A percentile compares a stretch with the other conserved stretches of the same genome.
Conservation (phyloP, 2,888 invertebrate genomes). For the Nineta flava region DNA sequence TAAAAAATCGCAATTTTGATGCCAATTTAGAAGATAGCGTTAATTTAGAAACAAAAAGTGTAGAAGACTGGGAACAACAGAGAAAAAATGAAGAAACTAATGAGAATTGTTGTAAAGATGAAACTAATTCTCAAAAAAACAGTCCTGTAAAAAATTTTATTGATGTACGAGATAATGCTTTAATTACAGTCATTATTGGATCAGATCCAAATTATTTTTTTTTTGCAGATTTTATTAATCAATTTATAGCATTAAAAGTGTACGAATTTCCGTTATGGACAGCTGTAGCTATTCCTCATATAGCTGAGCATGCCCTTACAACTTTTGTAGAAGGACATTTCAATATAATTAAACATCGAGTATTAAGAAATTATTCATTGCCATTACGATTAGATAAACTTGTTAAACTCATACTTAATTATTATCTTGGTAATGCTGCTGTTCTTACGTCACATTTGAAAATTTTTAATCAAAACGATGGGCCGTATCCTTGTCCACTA, state of each 20-base stretch:
- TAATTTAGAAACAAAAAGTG: too few relatives aligned
- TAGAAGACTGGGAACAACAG: too few relatives aligned
- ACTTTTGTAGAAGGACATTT: background rate
- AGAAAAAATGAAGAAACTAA: too few relatives aligned
- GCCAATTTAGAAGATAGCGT: background rate
- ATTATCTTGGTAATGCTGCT: background rate
- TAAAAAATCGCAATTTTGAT: background rate
- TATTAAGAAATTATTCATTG: background rate
- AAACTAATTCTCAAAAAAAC: background rate
- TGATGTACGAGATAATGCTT: background rate
- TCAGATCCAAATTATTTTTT: background rate
- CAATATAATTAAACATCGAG: background rate
- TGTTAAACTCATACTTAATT: background rate
- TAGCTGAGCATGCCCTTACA: background rate
- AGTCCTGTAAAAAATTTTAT: background rate
- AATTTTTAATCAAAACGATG: background rate
- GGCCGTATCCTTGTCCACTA: background rate
- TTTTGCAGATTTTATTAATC: background rate
- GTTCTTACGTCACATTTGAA: background rate
- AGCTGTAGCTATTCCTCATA: background rate
- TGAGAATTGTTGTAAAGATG: too few relatives aligned
- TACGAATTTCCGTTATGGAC: slow-evolving; percentile 1
- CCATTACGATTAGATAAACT: background rate
- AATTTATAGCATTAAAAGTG: background rate
- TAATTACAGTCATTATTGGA: background rate